Conservation (phyloP, 2,113 vertebrate genomes). For the Indri indri region DNA sequence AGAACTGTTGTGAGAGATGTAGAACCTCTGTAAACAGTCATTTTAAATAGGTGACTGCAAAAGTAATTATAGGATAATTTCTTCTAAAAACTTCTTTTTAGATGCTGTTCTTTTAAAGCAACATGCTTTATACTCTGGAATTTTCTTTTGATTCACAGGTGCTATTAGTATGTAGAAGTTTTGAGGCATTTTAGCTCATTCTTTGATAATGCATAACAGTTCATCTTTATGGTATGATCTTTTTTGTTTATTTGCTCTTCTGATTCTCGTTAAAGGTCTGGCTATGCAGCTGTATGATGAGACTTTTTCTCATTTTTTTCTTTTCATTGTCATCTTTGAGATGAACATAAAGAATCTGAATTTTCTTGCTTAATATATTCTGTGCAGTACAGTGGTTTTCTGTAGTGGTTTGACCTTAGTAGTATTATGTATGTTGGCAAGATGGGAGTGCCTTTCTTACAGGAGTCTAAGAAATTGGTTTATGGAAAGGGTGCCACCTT, state of each 20-base stretch:
- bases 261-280: conserved; percentile 12
- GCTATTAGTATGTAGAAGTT: not conserved
- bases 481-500: conserved; percentile 69
- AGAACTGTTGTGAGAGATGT: not conserved
- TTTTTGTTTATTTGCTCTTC: not conserved
- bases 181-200: not conserved
- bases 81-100: not conserved
- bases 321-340: conserved; percentile 7
- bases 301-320: not conserved
- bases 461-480: not conserved
- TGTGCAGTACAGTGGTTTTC: not conserved
- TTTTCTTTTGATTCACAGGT: not conserved
- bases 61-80: not conserved
- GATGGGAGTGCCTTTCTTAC: not conserved
- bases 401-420: conserved; percentile 54
- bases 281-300: not conserved
- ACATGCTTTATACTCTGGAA: not conserved
- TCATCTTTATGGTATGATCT: not conserved
- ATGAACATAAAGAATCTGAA: not conserved
- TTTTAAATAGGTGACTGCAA: not conserved
- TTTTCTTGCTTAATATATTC: conserved; percentile 13
- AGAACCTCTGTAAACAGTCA: not conserved
- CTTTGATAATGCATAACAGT: conserved; percentile 15
- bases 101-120: conserved; percentile 1
- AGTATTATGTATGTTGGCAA: not conserved